phyloP scores from a whole-genome alignment of 2,888 invertebrate genomes.

The Agonopterix subpropinquella region DNA sequence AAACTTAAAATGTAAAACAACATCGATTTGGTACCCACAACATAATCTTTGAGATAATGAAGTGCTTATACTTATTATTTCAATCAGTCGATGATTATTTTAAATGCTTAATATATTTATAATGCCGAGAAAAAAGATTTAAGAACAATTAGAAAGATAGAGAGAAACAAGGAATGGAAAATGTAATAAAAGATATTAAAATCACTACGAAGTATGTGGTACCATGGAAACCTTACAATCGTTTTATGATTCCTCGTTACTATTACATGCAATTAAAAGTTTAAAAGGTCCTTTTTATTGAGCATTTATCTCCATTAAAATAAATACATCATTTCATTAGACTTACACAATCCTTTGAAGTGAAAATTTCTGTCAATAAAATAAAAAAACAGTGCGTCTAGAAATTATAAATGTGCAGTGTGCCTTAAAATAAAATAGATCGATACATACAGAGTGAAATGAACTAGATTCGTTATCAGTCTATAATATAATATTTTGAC shows the following conservation, averaged over 20 bases:
- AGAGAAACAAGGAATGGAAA: constrained; percentile 62
- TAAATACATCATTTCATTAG: constrained; percentile 13
- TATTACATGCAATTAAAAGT: constrained; percentile 63
- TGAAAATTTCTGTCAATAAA: constrained; percentile 5
- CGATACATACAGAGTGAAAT: constrained; percentile 18
- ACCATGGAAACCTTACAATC: constrained; percentile 17
- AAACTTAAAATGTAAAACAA: constrained; percentile 22
- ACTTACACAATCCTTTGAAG: constrained; percentile 21
- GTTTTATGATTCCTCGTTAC: constrained; percentile 16
- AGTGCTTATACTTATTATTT: constrained; percentile 35
- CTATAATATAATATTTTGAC: constrained; percentile 11
- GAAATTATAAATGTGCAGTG: constrained; percentile 20
- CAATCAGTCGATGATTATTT: constrained; percentile 55
- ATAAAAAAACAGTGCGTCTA: constrained; percentile 15
- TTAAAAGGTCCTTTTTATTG: constrained; percentile 55
- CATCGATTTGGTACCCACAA: constrained; percentile 1
- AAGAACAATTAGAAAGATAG: constrained; percentile 26
- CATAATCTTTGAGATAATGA: constrained; percentile 23
- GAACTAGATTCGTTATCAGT: constrained; percentile 13
- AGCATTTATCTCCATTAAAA: constrained; percentile 35
- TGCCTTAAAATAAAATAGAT: constrained; percentile 17
- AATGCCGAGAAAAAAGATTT: constrained; percentile 6
- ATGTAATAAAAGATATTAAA: constrained; percentile 34
- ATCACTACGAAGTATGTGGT: constrained; percentile 25
- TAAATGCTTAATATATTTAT: constrained; percentile 41